Evolutionary conservation across 2,888 invertebrate genomes (phyloP).

Genomic region (Epistrophe grossulariae): DNA sequence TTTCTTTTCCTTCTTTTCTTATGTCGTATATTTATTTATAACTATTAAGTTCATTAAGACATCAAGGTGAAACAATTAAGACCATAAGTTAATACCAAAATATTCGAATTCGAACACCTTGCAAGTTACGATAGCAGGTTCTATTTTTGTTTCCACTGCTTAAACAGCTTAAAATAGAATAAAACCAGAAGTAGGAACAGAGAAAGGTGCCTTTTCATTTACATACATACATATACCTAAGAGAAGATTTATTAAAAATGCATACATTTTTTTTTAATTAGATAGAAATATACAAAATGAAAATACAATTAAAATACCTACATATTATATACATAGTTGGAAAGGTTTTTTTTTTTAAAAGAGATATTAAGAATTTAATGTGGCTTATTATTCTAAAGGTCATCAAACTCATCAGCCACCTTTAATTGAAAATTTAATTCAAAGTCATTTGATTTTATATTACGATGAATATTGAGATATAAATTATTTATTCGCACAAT

Average conservation of each 20-base stretch:
- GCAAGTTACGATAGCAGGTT: background rate
- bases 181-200: background rate
- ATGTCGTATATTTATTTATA: background rate
- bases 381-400: background rate
- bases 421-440: background rate
- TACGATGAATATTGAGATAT: background rate
- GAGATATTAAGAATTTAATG: background rate
- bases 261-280: slow-evolving; percentile 26
- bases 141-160: background rate
- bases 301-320: background rate
- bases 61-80: slow-evolving; percentile 23
- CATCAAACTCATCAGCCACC: background rate
- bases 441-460: background rate
- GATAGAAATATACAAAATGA: slow-evolving; percentile 7
- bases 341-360: background rate
- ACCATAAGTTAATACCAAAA: slow-evolving; percentile 6
- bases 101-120: background rate
- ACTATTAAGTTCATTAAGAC: slow-evolving; percentile 7
- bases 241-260: slow-evolving; percentile 21
- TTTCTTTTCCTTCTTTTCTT: background rate
- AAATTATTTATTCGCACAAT: background rate
- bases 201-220: background rate
- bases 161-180: background rate
- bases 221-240: no score
- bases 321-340: background rate